Evolutionary conservation across 2,797 vertebrate species (phyloP).

Genomic region (Chromobotia macracanthus): DNA sequence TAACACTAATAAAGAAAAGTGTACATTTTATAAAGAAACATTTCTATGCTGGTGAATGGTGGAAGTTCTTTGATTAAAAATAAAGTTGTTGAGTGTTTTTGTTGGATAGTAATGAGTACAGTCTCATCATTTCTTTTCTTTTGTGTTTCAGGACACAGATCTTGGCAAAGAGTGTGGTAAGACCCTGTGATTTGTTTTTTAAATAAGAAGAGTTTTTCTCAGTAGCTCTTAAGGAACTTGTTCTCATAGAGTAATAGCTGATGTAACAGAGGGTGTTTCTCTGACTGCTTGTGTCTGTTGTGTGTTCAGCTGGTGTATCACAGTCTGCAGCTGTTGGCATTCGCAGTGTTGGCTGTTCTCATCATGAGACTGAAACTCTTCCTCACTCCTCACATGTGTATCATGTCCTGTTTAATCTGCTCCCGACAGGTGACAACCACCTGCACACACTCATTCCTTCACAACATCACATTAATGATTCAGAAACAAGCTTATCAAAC

Average conservation of each 20-base stretch:
- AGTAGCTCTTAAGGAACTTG: too few species aligned
- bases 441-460: background rate
- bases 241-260: background rate
- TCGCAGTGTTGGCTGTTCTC: slow-evolving; percentile 85
- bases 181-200: slow-evolving; percentile 46
- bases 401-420: slow-evolving; percentile 94
- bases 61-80: too few species aligned
- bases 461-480: background rate
- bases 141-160: slow-evolving; percentile 76
- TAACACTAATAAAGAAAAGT: too few species aligned
- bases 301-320: slow-evolving; percentile 88
- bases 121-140: too few species aligned
- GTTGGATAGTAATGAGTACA: too few species aligned
- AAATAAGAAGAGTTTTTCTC: background rate
- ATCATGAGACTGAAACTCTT: slow-evolving; percentile 98
- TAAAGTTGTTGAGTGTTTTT: too few species aligned
- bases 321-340: slow-evolving; percentile 89
- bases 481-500: background rate
- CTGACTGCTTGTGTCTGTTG: slow-evolving; percentile 23
- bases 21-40: too few species aligned
- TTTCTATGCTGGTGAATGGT: too few species aligned
- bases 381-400: slow-evolving; percentile 94
- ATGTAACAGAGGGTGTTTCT: background rate
- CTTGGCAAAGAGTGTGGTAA: slow-evolving; percentile 89
- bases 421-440: slow-evolving; percentile 83